These are phyloP conservation scores for Cyprinus carpio DNA, from an alignment of 2,113 vertebrate genomes.

Conservation along the genomic window DNA sequence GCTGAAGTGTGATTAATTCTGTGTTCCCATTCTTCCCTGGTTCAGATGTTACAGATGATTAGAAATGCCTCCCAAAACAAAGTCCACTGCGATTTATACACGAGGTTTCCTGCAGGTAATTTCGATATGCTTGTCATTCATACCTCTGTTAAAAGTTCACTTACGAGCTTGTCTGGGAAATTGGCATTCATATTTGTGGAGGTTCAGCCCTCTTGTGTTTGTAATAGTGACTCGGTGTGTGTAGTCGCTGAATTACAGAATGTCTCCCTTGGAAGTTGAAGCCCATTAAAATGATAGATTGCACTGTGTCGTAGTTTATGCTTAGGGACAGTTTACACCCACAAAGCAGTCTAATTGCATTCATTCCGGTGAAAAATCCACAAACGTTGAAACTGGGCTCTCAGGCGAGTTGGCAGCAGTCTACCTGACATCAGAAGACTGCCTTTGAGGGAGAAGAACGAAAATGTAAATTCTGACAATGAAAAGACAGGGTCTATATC, in stretches of 20 bases:
- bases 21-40: background rate
- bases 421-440: slow-evolving; percentile 72
- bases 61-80: background rate
- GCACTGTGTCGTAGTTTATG: slow-evolving; percentile 64
- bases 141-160: slow-evolving; percentile 19
- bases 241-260: slow-evolving; percentile 67
- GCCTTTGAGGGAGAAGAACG: slow-evolving; percentile 64
- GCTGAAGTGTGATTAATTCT: slow-evolving; percentile 18
- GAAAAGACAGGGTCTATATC: slow-evolving; percentile 74
- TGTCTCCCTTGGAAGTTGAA: slow-evolving; percentile 64
- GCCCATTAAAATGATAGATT: slow-evolving; percentile 78
- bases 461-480: slow-evolving; percentile 76
- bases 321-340: slow-evolving; percentile 68
- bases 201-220: slow-evolving; percentile 55
- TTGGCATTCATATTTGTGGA: slow-evolving; percentile 11
- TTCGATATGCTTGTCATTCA: slow-evolving; percentile 20
- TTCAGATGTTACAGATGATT: background rate
- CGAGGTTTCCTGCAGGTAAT: background rate
- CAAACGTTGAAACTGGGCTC: slow-evolving; percentile 73
- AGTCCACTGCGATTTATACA: background rate
- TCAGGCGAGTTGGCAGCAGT: slow-evolving; percentile 72
- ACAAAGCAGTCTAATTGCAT: slow-evolving; percentile 77
- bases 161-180: slow-evolving; percentile 7
- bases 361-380: slow-evolving; percentile 69
- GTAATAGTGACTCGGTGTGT: slow-evolving; percentile 59